Evolutionary conservation across 1,140 invertebrate genomes (phyloP), one percentile per base, ranked within the genome.

Genomic region (Sminthurinus signatus): DNA sequence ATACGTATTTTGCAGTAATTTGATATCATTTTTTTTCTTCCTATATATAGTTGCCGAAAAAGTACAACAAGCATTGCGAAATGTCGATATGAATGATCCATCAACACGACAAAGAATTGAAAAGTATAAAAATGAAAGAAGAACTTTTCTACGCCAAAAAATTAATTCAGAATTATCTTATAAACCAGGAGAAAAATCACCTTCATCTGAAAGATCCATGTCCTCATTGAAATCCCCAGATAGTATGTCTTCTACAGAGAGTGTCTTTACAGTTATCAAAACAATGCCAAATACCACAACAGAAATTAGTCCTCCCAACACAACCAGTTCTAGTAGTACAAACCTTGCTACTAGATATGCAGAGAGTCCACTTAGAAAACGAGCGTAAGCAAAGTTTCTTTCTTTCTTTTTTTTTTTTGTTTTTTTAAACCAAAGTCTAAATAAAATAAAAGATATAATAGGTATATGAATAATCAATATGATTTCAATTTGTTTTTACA

Each of bases 71-170:
- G 61, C 65, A 5, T 39, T 73, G 12, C 48, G 69, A 46, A 78
- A 76, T 1, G 68, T 81, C 0, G 80, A 81, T 57, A 72, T 81
- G 31, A 81, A 80, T 31, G 81, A 82, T 71, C 80, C 81, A 1
- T 73, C 75, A 2, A 79, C 87, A 64, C 76, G 87, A 28, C 87
- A 89, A 73, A 76, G 89, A 44, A 93, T 93, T 67, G 89, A 93
- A 75, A 87, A 88, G 73, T 93, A 93, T 74, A 95, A 95, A 78
- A 89, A 93, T 75, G 91, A 93, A 74, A 79, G 91, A n/a, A 80
- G 91, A 58, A 86, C 85, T 57, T 89, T 90, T 73, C 75, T 94
- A 23, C 81, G 89, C 29, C 89, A 93, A 73, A 93, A 92, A 75
- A 90, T 89, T 73, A 85, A 87, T 60, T 87, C 87, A 0, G 89